These are phyloP conservation scores for Epinephelus fuscoguttatus DNA, from an alignment of 2,113 vertebrate species.

Conservation along the genomic window DNA sequence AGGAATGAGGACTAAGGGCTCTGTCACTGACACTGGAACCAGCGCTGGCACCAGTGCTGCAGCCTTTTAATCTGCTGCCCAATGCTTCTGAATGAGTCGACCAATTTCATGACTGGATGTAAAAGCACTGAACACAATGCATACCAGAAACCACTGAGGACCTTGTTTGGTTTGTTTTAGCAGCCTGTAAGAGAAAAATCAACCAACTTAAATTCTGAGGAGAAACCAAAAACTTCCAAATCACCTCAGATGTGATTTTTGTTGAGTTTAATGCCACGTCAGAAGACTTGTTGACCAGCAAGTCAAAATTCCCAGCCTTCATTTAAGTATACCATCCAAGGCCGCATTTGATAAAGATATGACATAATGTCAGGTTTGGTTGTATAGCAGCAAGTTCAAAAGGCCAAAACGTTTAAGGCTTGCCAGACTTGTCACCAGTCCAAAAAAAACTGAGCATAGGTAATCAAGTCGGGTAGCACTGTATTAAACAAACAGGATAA, in stretches of 20 bases:
- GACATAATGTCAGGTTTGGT: neutral
- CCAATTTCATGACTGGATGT: slow-evolving; percentile 19
- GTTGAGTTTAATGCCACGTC: neutral
- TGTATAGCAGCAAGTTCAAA: neutral
- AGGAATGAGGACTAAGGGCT: slow-evolving; percentile 11
- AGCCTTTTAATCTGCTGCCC: slow-evolving; percentile 15
- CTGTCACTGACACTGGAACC: slow-evolving; percentile 1
- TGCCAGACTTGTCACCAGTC: neutral
- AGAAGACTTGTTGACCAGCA: neutral
- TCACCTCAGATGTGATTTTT: neutral
- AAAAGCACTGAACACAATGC: slow-evolving; percentile 8
- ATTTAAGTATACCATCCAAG: neutral
- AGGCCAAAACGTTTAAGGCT: neutral
- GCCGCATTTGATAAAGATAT: neutral
- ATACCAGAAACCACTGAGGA: neutral
- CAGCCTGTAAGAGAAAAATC: neutral
- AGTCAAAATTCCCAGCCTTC: neutral
- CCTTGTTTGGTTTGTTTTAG: neutral
- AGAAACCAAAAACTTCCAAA: neutral
- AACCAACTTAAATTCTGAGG: neutral
- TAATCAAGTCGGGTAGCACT: neutral
- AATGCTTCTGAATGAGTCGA: slow-evolving; percentile 27
- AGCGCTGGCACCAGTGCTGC: slow-evolving; percentile 15
- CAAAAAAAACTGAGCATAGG: neutral
- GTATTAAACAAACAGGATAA: neutral